Conservation (phyloP, 2,113 vertebrate species). For the Riparia riparia region DNA sequence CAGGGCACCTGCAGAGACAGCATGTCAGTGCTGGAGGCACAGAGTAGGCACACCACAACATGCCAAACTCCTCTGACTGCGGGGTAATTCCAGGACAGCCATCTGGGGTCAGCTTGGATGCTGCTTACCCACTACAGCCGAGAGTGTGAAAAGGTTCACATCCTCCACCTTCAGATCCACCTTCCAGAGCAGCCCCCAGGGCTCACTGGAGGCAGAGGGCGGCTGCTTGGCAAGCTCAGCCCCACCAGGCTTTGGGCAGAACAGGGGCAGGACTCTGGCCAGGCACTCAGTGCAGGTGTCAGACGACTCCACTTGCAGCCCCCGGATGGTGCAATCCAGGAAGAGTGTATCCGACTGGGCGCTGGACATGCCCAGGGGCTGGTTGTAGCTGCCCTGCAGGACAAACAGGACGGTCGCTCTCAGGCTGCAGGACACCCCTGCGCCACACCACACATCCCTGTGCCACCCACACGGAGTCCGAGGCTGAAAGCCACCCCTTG, state of each 20-base stretch:
- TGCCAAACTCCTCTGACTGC: not conserved
- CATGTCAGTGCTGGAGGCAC: not conserved
- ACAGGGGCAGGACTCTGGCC: slow-evolving; percentile 85
- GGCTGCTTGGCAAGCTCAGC: slow-evolving; percentile 11
- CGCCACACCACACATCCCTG: not conserved
- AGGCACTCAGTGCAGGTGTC: slow-evolving; percentile 92
- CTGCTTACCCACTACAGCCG: slow-evolving; percentile 86
- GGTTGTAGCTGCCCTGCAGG: slow-evolving; percentile 89
- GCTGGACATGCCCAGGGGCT: slow-evolving; percentile 75
- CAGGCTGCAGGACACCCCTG: not conserved
- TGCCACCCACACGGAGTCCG: rapidly evolving
- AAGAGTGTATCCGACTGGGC: slow-evolving; percentile 80
- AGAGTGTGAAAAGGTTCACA: slow-evolving; percentile 90
- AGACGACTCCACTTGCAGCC: slow-evolving; percentile 90
- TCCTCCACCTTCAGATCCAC: slow-evolving; percentile 91
- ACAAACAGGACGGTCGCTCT: not conserved
- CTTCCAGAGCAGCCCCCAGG: slow-evolving; percentile 82
- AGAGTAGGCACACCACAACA: not conserved
- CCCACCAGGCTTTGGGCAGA: slow-evolving; percentile 36
- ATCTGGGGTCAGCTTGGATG: not conserved
- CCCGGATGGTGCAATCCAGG: slow-evolving; percentile 88
- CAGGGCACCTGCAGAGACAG: slow-evolving; percentile 82
- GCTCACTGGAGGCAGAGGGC: not conserved
- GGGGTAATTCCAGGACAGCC: not conserved
- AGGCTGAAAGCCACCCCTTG: not conserved